These are phyloP conservation scores for Leucophenga maculata DNA, from an alignment of 2,888 invertebrate genomes.

Conservation along the genomic window DNA sequence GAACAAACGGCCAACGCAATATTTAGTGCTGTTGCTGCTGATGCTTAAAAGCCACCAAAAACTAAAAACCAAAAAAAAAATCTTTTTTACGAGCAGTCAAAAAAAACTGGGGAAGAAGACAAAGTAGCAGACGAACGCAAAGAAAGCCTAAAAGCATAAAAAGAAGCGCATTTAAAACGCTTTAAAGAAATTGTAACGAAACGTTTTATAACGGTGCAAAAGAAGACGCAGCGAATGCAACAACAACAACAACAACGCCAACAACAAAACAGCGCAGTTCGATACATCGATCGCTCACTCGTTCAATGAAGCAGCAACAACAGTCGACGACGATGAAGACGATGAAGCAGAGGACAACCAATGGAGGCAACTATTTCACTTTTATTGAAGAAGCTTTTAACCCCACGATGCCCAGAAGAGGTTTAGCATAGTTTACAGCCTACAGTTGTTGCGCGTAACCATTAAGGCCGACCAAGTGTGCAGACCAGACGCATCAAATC, in stretches of 20 bases:
- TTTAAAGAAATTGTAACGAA: conserved; percentile 46
- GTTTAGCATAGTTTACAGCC: too few species aligned
- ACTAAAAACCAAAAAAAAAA: conserved; percentile 38
- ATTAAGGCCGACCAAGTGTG: too few species aligned
- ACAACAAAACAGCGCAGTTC: too few species aligned
- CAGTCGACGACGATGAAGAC: too few species aligned
- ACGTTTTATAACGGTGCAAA: conserved; percentile 57
- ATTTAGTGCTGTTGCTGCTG: conserved; percentile 9
- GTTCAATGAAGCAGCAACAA: too few species aligned
- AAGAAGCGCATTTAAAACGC: conserved; percentile 3
- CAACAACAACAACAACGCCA: conserved; percentile 48
- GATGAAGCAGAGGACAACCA: background rate
- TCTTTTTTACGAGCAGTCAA: conserved; percentile 23
- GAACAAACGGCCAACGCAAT: conserved; percentile 40
- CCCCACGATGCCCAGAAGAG: background rate
- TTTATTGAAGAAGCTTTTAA: background rate
- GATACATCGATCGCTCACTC: too few species aligned
- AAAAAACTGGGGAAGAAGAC: conserved; percentile 35
- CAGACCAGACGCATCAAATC: too few species aligned
- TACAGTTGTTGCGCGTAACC: too few species aligned
- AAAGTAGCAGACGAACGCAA: background rate
- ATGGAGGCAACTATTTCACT: background rate
- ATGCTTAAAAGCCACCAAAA: background rate
- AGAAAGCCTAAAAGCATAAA: background rate
- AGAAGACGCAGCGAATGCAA: conserved; percentile 31